phyloP scores from a whole-genome alignment of 2,113 vertebrate species.

The Syrrhaptes paradoxus region DNA sequence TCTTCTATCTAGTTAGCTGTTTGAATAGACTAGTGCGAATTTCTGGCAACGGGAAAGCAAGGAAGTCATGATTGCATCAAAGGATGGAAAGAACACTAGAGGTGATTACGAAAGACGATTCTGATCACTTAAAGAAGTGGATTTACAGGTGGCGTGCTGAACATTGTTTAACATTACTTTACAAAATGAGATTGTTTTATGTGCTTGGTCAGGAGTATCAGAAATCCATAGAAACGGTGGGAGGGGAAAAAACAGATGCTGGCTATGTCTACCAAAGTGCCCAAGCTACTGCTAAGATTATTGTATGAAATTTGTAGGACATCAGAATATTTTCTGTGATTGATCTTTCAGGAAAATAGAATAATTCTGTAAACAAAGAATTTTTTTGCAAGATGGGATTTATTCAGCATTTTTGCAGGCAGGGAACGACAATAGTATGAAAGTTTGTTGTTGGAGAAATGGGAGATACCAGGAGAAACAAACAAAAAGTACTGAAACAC shows the following conservation, averaged over 20 bases:
- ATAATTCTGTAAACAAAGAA: not conserved
- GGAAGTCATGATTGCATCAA: not conserved
- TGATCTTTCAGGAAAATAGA: not conserved
- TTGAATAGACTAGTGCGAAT: not conserved
- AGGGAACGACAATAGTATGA: not conserved
- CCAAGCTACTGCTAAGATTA: not conserved
- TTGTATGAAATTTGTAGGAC: not conserved
- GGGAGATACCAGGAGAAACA: not conserved
- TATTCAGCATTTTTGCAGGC: not conserved
- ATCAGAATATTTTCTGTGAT: not conserved
- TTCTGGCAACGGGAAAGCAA: not conserved
- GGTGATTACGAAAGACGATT: not conserved
- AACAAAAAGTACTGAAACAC: not conserved
- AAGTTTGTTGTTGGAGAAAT: not conserved
- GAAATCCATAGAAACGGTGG: slow-evolving; percentile 20
- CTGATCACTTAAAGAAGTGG: not conserved
- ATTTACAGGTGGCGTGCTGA: slow-evolving; percentile 27
- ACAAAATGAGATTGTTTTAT: not conserved
- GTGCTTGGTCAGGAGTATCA: not conserved
- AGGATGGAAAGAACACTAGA: not conserved
- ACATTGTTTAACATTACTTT: not conserved
- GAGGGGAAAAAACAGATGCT: not conserved
- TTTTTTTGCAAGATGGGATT: not conserved
- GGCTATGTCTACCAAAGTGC: not conserved
- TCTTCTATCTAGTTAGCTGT: not conserved